Evolutionary conservation across 2,797 vertebrate genomes (phyloP).

Genomic region (Euthynnus affinis): DNA sequence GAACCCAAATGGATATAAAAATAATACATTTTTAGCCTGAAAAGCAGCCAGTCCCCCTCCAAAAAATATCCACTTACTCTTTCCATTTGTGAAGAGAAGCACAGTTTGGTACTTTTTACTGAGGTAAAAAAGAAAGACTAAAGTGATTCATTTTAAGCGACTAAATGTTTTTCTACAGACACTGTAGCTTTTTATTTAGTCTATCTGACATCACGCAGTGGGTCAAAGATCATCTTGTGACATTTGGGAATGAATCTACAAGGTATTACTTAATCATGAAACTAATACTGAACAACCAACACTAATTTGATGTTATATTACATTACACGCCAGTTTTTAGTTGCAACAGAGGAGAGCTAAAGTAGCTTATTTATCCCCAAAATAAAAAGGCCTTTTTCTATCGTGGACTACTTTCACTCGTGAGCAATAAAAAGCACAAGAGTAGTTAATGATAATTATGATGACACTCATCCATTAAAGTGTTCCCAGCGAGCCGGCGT

Average conservation of each 20-base stretch:
- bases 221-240: too few species aligned
- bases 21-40: neutral
- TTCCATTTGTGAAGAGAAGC: neutral
- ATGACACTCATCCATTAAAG: neutral
- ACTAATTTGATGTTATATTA: neutral
- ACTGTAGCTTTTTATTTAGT: too few species aligned
- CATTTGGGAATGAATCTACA: neutral
- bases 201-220: too few species aligned
- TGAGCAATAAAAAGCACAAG: neutral
- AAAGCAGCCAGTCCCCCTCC: too few species aligned
- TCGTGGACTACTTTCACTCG: neutral
- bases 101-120: too few species aligned
- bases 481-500: neutral
- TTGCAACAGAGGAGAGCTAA: neutral
- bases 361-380: neutral
- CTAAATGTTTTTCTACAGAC: too few species aligned
- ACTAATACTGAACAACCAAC: neutral
- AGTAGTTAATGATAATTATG: neutral
- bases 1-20: neutral
- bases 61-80: neutral
- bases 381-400: neutral
- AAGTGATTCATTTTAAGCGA: too few species aligned
- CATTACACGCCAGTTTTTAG: neutral
- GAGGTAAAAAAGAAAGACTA: too few species aligned
- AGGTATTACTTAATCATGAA: neutral